Percentiles rank a stretch among this genome's conserved stretches.
Evolutionary conservation across 2,113 vertebrate genomes (phyloP).

Genomic region (Micronycteris hirsuta): DNA sequence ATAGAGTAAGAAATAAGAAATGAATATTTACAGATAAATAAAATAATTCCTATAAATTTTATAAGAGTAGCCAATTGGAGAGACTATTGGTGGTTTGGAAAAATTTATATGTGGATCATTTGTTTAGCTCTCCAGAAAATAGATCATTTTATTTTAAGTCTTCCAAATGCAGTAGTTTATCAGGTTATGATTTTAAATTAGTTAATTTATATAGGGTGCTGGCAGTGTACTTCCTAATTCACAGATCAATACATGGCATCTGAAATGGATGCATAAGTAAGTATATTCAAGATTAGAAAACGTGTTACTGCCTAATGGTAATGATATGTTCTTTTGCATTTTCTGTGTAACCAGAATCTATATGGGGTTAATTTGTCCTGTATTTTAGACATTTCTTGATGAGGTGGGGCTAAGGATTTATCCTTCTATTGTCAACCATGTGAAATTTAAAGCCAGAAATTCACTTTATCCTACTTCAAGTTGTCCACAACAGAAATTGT

Average conservation of each 20-base stretch:
- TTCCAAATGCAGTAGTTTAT: not conserved
- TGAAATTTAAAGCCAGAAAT: conserved; percentile 16
- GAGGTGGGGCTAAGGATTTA: not conserved
- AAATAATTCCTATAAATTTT: not conserved
- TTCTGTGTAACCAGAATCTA: not conserved
- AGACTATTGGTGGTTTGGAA: not conserved
- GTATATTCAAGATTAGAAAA: not conserved
- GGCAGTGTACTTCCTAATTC: not conserved
- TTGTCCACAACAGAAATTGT: not conserved
- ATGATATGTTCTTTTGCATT: not conserved
- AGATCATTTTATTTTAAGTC: not conserved
- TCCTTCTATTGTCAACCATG: not conserved
- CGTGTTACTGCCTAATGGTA: not conserved
- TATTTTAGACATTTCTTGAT: not conserved
- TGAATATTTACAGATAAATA: not conserved
- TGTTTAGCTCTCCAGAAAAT: not conserved
- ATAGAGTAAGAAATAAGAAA: conserved; percentile 8
- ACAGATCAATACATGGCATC: not conserved
- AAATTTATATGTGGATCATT: not conserved
- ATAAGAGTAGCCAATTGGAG: not conserved
- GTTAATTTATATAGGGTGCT: not conserved
- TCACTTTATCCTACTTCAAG: not conserved
- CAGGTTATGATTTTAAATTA: not conserved
- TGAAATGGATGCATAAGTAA: not conserved
- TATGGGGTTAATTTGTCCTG: not conserved